A percentile compares a stretch with the other conserved stretches of the same genome.
Evolutionary conservation across 2,797 vertebrate genomes (phyloP).

Genomic region (Lutra lutra): DNA sequence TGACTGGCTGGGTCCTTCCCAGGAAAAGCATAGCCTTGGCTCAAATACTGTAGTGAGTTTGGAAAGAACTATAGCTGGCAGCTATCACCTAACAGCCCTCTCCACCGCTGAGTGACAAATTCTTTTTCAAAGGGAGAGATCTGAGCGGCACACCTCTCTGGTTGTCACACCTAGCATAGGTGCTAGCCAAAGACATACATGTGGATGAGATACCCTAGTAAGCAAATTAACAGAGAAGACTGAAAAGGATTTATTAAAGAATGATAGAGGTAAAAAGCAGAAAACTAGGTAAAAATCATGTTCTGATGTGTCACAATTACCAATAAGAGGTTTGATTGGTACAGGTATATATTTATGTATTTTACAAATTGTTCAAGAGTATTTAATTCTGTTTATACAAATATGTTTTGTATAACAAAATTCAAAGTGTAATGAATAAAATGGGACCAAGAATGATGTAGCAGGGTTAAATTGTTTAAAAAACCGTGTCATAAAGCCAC

Average conservation of each 20-base stretch:
- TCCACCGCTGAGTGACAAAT: not conserved
- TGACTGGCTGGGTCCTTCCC: not conserved
- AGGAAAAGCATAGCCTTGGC: not conserved
- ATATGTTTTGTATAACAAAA: not conserved
- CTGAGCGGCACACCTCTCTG: not conserved
- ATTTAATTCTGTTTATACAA: not conserved
- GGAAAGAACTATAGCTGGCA: not conserved
- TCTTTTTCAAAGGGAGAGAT: not conserved
- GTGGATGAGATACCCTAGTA: not conserved
- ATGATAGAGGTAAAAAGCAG: not conserved
- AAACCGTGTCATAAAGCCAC: not conserved
- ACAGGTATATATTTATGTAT: not conserved
- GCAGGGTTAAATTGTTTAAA: not conserved
- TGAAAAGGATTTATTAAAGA: constrained; percentile 18
- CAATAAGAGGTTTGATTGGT: not conserved
- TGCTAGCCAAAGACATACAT: not conserved
- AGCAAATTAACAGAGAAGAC: not conserved
- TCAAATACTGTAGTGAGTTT: not conserved
- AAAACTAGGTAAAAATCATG: not conserved
- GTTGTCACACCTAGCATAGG: not conserved
- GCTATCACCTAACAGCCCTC: not conserved
- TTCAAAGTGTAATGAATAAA: not conserved
- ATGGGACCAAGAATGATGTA: not conserved
- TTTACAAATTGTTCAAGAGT: not conserved
- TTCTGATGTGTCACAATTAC: not conserved